Base-by-base conservation (phyloP, 2,888 invertebrate species). In the Drosophila kuntzei region DNA sequence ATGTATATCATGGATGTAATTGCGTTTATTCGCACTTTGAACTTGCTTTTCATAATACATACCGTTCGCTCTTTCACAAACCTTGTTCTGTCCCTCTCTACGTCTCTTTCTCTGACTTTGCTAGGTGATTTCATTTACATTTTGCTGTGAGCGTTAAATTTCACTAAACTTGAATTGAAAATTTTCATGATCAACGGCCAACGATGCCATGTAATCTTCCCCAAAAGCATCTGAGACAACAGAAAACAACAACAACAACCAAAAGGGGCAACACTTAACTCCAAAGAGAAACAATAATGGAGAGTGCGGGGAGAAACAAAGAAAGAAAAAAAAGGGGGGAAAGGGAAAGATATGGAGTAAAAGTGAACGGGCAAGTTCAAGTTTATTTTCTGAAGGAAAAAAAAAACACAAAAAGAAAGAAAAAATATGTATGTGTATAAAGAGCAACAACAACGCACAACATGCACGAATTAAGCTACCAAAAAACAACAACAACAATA, bases 291-390 rank as follows among this genome's bases (percentile, higher is more conserved):
- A 47, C 22, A 46, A 27, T 18, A 16, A 36, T 12, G 14, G 16
- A 22, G 18, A 9, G 39, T 4, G 12, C 9, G 37, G 6, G 11
- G 18, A 22, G 36, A 1, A 34, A 32, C 16, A 7, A 20, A 22
- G 41, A 29, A 34, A 5, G 14, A 41, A 47, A 34, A 53, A 36
- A 57, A 63, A 46, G 34, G 46, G 18, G 41, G 39, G 9, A 53
- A 61, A 62, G 63, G 74, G 73, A 75, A 60, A 57, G 72, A 71
- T 68, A 58, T 76, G 60, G 80, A 87, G 88, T 88, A 86, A 86
- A 86, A 86, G 85, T 86, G 87, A 86, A 88, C 85, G 79, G 87
- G 79, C 85, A 86, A 86, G 85, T 86, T 86, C 85, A 86, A 86
- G 85, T 86, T 88, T 88, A 86, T 83, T 88, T 86, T 86, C 79